Base-by-base conservation (phyloP, 2,888 invertebrate species). In the Epiblema foenella region DNA sequence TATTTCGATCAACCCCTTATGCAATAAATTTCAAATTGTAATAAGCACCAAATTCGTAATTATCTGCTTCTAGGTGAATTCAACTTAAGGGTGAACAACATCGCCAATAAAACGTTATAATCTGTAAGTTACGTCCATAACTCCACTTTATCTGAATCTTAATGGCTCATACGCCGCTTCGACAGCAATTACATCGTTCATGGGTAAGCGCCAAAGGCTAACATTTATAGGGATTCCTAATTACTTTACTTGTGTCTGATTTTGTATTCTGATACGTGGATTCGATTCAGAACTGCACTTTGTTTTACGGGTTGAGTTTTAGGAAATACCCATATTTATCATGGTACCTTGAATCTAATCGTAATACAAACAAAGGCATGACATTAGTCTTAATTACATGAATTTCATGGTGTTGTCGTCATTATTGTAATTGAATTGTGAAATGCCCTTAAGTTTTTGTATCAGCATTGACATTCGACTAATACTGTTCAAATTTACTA, bases 191-290 rank as follows among this genome's bases (percentile, higher is more conserved):
- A 72, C 39, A 39, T 42, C 72, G 65, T 70, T 70, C 65, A 66
- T 70, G 65, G 62, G 66, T 49, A 70, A 71, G 66, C 62, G 71
- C 71, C 71, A 71, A 57, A 67, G 71, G 71, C 71, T 71, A 67
- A 67, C 71, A 71, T 71, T 71, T 71, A 71, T 71, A 67, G 62
- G 66, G 49, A 67, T 51, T 62, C 66, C 71, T 71, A 71, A 71
- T 67, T 71, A 71, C 71, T 71, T 71, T 71, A 71, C 67, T 71
- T 71, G 67, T 17, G 59, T 66, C 56, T 71, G 71, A 71, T 71
- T 66, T 57, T 62, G 24, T 24, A 42, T 29, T 18, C 54, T 37
- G 71, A 66, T 71, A 60, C 60, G 69, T 65, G 11, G 58, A 49
- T 49, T 73, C 29, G 54, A 52, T 58, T 59, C 29, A 33, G n/a